Evolutionary conservation across 2,113 vertebrate genomes (phyloP).

Genomic region (Artemisiospiza belli): DNA sequence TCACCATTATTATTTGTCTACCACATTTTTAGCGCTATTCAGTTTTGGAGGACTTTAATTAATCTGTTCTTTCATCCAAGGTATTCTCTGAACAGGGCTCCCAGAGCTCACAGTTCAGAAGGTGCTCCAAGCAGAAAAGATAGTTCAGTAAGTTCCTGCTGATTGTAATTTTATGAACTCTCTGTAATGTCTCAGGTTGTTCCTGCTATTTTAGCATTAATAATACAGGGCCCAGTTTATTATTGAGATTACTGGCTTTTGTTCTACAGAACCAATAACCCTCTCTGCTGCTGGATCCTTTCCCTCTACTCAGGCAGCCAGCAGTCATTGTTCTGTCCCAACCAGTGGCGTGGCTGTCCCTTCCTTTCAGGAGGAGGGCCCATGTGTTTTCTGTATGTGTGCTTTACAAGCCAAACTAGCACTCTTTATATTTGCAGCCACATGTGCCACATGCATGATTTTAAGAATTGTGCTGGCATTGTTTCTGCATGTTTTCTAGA

Average conservation of each 20-base stretch:
- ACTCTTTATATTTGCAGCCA: neutral
- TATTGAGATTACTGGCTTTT: neutral
- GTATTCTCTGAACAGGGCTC: neutral
- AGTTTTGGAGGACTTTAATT: neutral
- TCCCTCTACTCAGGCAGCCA: neutral
- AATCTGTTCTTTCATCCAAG: neutral
- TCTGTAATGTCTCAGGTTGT: neutral
- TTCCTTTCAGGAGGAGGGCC: neutral
- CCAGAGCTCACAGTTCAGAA: neutral
- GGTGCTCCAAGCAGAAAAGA: neutral
- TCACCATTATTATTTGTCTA: neutral
- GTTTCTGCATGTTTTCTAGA: neutral
- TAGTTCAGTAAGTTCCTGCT: neutral
- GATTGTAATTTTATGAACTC: neutral
- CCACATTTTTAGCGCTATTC: neutral
- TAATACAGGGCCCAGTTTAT: neutral
- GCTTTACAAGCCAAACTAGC: neutral
- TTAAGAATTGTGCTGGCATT: neutral
- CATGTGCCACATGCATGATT: neutral
- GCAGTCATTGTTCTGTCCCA: neutral
- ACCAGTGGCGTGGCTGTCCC: neutral
- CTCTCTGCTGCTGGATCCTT: neutral
- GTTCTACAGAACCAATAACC: neutral
- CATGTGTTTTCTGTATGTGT: rapidly evolving
- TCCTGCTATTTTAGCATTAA: neutral